Conservation (phyloP, 2,888 invertebrate species). For the Smittia sp. region DNA sequence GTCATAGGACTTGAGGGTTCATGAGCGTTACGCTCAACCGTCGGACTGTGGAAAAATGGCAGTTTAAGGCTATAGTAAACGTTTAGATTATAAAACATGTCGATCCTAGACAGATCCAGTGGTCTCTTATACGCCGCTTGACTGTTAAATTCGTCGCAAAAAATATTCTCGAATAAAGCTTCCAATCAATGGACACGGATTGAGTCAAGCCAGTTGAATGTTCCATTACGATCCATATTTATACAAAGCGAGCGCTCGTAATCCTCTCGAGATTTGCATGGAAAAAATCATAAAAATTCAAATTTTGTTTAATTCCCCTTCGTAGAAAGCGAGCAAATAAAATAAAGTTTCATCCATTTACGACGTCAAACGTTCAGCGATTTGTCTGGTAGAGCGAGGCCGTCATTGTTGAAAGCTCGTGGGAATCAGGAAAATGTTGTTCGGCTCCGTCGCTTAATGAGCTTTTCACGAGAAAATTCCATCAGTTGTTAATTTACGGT, state of each 20-base stretch:
- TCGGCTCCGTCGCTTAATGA: neutral
- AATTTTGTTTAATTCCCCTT: constrained; percentile 27
- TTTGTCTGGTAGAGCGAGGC: neutral
- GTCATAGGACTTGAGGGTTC: too few relatives aligned
- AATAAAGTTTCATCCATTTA: neutral
- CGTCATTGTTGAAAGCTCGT: neutral
- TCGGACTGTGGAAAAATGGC: too few relatives aligned
- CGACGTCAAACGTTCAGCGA: neutral
- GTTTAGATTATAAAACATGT: too few relatives aligned
- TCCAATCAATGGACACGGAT: constrained; percentile 3
- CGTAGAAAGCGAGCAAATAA: neutral
- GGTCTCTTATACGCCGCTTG: neutral
- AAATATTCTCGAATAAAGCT: neutral
- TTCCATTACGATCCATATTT: neutral
- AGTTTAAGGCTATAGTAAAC: too few relatives aligned
- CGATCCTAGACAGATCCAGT: too few relatives aligned
- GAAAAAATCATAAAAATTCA: constrained; percentile 19
- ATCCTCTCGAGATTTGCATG: constrained; percentile 5
- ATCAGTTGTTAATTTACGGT: neutral
- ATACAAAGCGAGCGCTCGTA: constrained; percentile 17
- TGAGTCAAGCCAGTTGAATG: neutral
- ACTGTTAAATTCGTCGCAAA: neutral
- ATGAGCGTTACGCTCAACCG: too few relatives aligned
- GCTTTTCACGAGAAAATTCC: constrained; percentile 2
- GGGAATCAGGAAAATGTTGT: neutral